phyloP scores from a whole-genome alignment of 2,888 invertebrate species.

The Entomobrya proxima region DNA sequence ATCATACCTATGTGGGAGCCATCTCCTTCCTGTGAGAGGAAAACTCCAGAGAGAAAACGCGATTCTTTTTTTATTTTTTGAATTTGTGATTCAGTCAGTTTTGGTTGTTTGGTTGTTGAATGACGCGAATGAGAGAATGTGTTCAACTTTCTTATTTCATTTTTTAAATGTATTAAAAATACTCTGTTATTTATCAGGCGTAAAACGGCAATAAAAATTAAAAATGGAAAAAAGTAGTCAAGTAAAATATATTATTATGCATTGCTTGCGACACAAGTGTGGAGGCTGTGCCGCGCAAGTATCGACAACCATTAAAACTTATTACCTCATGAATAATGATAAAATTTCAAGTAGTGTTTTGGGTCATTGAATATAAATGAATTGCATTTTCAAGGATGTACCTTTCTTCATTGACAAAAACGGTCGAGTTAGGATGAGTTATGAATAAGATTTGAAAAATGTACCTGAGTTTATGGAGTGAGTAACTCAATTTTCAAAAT shows the following conservation, averaged over 20 bases:
- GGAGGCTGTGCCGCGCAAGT: background rate
- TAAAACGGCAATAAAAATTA: slow-evolving; percentile 4
- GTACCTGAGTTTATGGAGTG: slow-evolving; percentile 2
- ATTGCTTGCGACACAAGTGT: too few relatives aligned
- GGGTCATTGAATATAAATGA: slow-evolving; percentile 3
- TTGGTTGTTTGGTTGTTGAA: background rate
- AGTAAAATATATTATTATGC: too few relatives aligned
- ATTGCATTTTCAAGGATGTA: background rate
- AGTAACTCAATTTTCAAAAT: too few relatives aligned
- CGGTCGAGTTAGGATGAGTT: background rate
- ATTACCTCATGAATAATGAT: background rate
- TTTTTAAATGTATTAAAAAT: background rate
- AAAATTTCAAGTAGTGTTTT: background rate
- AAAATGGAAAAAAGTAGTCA: too few relatives aligned
- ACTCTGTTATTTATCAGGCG: background rate
- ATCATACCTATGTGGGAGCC: slow-evolving; percentile 60
- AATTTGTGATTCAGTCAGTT: background rate
- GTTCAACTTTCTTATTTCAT: background rate
- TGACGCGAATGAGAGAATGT: background rate
- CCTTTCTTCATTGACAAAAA: background rate
- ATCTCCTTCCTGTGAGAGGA: slow-evolving; percentile 58
- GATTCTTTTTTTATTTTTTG: background rate
- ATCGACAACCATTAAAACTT: background rate
- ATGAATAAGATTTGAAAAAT: background rate
- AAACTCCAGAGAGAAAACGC: slow-evolving; percentile 2